Evolutionary conservation across 1,140 invertebrate species (phyloP).

Genomic region (Holcopasites calliopsidis): DNA sequence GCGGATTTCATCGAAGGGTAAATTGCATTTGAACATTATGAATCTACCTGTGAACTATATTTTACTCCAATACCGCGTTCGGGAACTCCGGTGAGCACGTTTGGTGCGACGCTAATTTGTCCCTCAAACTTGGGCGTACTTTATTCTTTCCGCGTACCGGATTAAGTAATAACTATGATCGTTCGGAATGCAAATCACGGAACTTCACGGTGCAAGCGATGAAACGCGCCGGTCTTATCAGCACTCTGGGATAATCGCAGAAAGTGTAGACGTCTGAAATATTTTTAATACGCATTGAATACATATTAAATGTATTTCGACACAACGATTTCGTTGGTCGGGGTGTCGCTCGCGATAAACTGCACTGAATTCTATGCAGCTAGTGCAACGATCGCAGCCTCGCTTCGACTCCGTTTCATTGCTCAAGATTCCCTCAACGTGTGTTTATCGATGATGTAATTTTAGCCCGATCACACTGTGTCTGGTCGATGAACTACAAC

Average conservation of each 20-base stretch:
- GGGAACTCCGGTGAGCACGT: too few relatives aligned
- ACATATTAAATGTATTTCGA: not conserved
- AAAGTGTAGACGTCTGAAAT: too few relatives aligned
- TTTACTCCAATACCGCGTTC: too few relatives aligned
- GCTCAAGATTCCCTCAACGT: not conserved
- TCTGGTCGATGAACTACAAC: constrained; percentile 30
- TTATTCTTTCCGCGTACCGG: not conserved
- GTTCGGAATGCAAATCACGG: not conserved
- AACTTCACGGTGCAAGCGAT: not conserved
- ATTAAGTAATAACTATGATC: not conserved
- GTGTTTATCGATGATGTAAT: not conserved
- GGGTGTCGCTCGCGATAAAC: not conserved
- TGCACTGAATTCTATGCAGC: constrained; percentile 35
- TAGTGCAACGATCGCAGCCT: constrained; percentile 39
- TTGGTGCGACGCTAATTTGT: not conserved
- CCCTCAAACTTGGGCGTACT: not conserved
- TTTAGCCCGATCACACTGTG: not conserved
- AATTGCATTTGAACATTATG: too few relatives aligned
- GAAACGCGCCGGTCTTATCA: not conserved
- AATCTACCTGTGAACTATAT: too few relatives aligned
- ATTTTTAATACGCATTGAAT: too few relatives aligned
- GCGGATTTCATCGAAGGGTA: too few relatives aligned
- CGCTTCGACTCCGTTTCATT: constrained; percentile 45
- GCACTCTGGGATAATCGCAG: not conserved
- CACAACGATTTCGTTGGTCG: not conserved